Base-by-base conservation (phyloP, 2,888 invertebrate genomes). In the Tribolium freemani region DNA sequence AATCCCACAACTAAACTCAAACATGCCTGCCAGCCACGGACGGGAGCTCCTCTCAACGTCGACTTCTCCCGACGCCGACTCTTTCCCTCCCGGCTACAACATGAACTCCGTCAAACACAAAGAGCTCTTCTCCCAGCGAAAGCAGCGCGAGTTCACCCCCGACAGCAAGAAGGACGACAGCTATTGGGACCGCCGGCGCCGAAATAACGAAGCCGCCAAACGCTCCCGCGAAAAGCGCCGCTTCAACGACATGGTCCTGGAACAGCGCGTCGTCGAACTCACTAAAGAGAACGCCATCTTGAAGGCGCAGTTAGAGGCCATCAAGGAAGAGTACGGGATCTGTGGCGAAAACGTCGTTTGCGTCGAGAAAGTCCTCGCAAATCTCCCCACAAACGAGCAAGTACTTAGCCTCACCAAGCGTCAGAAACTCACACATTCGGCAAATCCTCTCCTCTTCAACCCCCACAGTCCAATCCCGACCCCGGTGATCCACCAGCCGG, bases 131-230 rank as follows among this genome's bases (percentile, higher is more conserved):
- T 94, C 94, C 0, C 94, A 95, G 82, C 91, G 97, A 81, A 98
- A 98, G 84, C 97, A 97, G 84, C 90, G 98, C 9, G 97, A 98
- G 86, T 98, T 98, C 87, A 98, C 97, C 75, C 98, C 98, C 0
- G 98, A 98, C 85, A 95, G 92, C 87, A 97, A 97, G 86, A 98
- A 98, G 85, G 98, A 98, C 83, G 96, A 97, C 82, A 96, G 95
- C 83, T 98, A 98, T 87, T 98, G 99, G 99, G 97, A 98, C 86
- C 92, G 98, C 69, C 90, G 99, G 69, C 90, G 98, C 75, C 91
- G 98, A 72, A 98, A 99, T 88, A 99, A 99, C 87, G 98, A 98
- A 86, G 98, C 98, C 0, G 98, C 98, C 69, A 97, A 98, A 85
- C 89, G 97, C 51, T 97, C 97, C 4, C 91, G 98, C n/a, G 98